Base-by-base conservation (phyloP, 2,113 vertebrate genomes). In the Morone saxatilis region DNA sequence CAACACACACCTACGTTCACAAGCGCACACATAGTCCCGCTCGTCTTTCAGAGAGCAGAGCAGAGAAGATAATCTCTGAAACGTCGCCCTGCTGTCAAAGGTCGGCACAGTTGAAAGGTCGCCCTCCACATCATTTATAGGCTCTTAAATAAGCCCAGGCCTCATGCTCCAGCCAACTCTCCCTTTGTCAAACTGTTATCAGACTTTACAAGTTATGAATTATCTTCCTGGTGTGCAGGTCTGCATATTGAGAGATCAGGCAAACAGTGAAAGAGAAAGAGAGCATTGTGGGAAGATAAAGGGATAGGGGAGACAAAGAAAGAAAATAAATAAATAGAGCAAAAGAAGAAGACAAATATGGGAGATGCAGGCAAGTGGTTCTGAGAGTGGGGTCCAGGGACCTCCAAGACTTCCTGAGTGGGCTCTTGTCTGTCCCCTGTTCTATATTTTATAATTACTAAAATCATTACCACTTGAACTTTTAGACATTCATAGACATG, bases 71-170 rank as follows among this genome's bases (percentile, higher is more conserved):
- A 96, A 97, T 95, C 96, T 95, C 94, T 95, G 94, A 96, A 80
- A 88, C 50, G 86, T 95, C 95, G 96, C 96, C 97, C 90, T 88
- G 95, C 96, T 96, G 97, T 96, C 96, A 97, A 96, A 97, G 97
- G 97, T 96, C 95, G 95, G 59, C 9, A 85, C 84, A 95, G 97
- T 96, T 97, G 93, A 97, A 93, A 97, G 97, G 97, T 97, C 95
- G 95, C 91, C 95, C 95, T 95, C 95, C 89, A 95, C 92, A 94
- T 95, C 97, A 97, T 97, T 97, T 97, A 96, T 97, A 96, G 96
- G 95, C 95, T 96, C 95, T 88, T 96, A 97, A 98, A 97, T 96
- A 96, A 96, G 96, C 91, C 95, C 92, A 91, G 96, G 94, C 95
- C 92, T 93, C 87, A 90, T 86, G 84, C 85, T 96, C 91, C 90